A percentile compares a stretch with the other conserved stretches of the same genome.
These are phyloP conservation scores for Andrena dorsata DNA, from an alignment of 2,888 invertebrate species.

Conservation along the genomic window DNA sequence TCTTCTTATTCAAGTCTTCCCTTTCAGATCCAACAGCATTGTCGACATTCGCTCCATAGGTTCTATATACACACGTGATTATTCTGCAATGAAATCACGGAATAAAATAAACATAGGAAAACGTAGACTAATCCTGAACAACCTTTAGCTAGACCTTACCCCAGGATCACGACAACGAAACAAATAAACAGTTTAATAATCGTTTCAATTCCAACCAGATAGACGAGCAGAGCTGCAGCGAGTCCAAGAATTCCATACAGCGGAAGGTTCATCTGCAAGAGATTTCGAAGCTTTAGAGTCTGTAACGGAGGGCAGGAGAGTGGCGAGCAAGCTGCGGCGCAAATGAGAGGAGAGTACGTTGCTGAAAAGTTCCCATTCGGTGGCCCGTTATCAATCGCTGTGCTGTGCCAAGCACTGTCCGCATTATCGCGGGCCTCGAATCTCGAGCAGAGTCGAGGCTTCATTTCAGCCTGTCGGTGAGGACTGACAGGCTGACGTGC, in stretches of 20 bases:
- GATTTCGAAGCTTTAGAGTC: background rate
- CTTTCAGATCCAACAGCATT: slow-evolving; percentile 79
- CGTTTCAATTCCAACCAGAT: slow-evolving; percentile 79
- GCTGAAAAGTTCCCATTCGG: slow-evolving; percentile 46
- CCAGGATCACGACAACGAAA: slow-evolving; percentile 79
- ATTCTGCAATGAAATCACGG: slow-evolving; percentile 69
- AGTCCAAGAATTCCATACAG: slow-evolving; percentile 81
- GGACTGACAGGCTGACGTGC: slow-evolving; percentile 41
- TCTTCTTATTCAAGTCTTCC: slow-evolving; percentile 82
- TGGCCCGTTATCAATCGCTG: slow-evolving; percentile 16
- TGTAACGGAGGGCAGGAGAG: background rate
- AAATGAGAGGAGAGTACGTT: slow-evolving; percentile 25
- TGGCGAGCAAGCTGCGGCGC: background rate
- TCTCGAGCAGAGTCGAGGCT: background rate
- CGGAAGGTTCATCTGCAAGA: slow-evolving; percentile 83
- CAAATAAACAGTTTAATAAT: slow-evolving; percentile 78
- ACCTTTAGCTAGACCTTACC: slow-evolving; percentile 69
- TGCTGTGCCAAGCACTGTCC: background rate
- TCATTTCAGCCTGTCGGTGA: background rate
- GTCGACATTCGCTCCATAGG: slow-evolving; percentile 78
- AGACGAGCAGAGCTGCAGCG: slow-evolving; percentile 76
- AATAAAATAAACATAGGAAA: background rate
- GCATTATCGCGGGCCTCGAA: slow-evolving; percentile 7
- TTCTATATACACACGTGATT: slow-evolving; percentile 81
- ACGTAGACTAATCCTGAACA: background rate